Conservation (phyloP, 2,888 invertebrate genomes). For the Polydrusus cervinus region DNA sequence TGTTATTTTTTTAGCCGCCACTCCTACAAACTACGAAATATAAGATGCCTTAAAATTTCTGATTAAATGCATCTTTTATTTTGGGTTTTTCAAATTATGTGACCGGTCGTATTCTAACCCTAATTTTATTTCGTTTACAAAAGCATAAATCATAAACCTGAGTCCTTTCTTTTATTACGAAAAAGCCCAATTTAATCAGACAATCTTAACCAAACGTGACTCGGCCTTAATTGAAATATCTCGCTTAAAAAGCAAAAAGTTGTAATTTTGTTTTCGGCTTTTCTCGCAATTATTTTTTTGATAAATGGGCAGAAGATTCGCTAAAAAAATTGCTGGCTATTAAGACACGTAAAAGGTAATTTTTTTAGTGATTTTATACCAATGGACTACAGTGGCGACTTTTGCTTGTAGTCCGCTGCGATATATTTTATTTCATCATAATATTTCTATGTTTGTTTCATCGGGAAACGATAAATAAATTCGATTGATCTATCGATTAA, state of each 20-base stretch:
- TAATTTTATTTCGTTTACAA: conserved; percentile 8
- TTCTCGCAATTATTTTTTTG: conserved; percentile 37
- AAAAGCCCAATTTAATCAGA: conserved; percentile 32
- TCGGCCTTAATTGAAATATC: conserved; percentile 45
- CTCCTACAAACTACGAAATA: too few species aligned
- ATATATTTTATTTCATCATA: too few species aligned
- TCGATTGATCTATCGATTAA: too few species aligned
- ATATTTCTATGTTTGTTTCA: too few species aligned
- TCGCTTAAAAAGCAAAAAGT: conserved; percentile 35
- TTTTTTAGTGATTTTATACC: background rate
- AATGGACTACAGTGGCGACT: too few species aligned
- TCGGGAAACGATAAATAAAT: too few species aligned
- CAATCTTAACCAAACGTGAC: conserved; percentile 41
- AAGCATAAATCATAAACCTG: conserved; percentile 18
- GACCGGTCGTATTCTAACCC: background rate
- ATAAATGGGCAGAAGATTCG: conserved; percentile 23
- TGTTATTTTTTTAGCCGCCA: too few species aligned
- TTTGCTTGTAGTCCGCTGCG: too few species aligned
- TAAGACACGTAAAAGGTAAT: background rate
- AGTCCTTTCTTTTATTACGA: conserved; percentile 1
- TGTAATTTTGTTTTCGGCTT: conserved; percentile 37
- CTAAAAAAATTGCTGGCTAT: conserved; percentile 25
- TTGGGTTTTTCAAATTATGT: too few species aligned
- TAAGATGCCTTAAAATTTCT: too few species aligned
- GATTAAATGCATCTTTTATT: too few species aligned